Percentiles rank a stretch among this genome's conserved stretches.
These are phyloP conservation scores for Campylorhamphus procurvoides DNA, from an alignment of 2,113 vertebrate species.

Conservation along the genomic window DNA sequence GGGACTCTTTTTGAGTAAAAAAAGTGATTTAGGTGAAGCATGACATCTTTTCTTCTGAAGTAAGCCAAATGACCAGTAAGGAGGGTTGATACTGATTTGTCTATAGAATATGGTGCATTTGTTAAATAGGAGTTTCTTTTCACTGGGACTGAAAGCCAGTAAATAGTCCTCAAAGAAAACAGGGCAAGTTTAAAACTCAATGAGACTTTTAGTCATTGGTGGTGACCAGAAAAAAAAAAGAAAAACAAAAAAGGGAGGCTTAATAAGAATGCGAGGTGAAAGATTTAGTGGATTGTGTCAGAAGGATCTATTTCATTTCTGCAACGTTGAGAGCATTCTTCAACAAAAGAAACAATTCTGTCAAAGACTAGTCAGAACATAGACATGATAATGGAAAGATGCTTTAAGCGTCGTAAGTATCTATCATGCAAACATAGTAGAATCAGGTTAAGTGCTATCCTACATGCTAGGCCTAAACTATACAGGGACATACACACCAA, in stretches of 20 bases:
- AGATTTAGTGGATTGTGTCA: not conserved
- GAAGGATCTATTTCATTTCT: conserved; percentile 15
- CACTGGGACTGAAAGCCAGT: not conserved
- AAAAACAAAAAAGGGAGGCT: not conserved
- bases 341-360: not conserved
- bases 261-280: not conserved
- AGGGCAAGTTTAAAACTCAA: not conserved
- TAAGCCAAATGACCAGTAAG: conserved; percentile 26
- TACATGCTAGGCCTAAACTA: not conserved
- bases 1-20: conserved; percentile 18
- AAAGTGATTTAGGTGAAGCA: conserved; percentile 17
- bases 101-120: conserved; percentile 10
- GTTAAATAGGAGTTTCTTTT: conserved; percentile 13
- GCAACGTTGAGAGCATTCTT: not conserved
- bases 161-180: not conserved
- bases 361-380: not conserved
- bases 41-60: conserved; percentile 36
- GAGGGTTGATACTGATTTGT: conserved; percentile 28
- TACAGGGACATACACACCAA: not conserved
- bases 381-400: not conserved
- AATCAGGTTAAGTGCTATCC: not conserved
- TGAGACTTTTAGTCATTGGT: not conserved
- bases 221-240: not conserved
- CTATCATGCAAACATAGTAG: not conserved
- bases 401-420: not conserved